Evolutionary conservation across 2,797 vertebrate genomes (phyloP).

Genomic region (Semaprochilodus insignis): DNA sequence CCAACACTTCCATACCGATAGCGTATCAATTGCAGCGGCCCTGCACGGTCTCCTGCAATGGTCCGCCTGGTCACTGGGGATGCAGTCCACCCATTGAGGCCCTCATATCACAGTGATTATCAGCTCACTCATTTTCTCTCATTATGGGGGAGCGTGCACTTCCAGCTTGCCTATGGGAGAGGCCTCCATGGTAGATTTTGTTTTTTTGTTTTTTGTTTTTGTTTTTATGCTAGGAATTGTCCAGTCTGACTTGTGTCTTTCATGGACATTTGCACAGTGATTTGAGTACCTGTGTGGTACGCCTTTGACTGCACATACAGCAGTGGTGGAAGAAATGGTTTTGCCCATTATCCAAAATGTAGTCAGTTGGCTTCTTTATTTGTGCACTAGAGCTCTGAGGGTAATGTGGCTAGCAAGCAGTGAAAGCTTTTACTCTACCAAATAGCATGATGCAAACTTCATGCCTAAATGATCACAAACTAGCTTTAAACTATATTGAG

Average conservation of each 20-base stretch:
- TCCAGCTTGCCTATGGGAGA: conserved; percentile 42
- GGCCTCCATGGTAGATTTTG: conserved; percentile 14
- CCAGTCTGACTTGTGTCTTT: background rate
- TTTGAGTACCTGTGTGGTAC: background rate
- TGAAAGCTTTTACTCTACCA: too few species aligned
- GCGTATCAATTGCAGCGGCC: conserved; percentile 48
- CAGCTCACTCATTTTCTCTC: conserved; percentile 63
- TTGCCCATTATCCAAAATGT: background rate
- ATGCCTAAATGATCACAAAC: too few species aligned
- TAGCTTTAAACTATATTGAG: too few species aligned
- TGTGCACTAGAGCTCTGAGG: background rate
- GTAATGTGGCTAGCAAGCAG: too few species aligned
- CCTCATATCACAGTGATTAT: conserved; percentile 62
- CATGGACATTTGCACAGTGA: too few species aligned
- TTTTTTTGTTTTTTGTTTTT: background rate
- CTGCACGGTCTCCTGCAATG: conserved; percentile 30
- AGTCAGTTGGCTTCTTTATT: background rate
- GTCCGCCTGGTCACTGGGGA: conserved; percentile 50
- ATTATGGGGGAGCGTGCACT: conserved; percentile 65
- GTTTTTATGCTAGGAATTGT: background rate
- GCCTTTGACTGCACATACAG: background rate
- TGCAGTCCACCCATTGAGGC: conserved; percentile 55
- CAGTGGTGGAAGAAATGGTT: too few species aligned
- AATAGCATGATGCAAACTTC: too few species aligned
- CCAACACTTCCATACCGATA: conserved; percentile 63